Evolutionary conservation across 2,888 invertebrate genomes (phyloP).

Genomic region (Trisateles emortualis): DNA sequence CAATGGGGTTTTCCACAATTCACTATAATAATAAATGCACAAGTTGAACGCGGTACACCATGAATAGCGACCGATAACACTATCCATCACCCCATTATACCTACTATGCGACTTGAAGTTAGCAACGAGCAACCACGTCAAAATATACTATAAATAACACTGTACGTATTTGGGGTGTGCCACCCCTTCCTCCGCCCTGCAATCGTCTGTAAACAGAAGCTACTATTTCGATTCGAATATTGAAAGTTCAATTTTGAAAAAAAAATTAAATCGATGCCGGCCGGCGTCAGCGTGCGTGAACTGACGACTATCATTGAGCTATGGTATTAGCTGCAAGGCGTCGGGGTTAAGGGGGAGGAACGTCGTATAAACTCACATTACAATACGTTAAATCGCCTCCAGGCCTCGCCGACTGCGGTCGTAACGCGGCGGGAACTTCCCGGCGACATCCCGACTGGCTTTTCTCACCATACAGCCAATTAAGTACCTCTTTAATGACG

Average conservation of each 20-base stretch:
- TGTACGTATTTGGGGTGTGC: slow-evolving; percentile 72
- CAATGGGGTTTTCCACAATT: slow-evolving; percentile 68
- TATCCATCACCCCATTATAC: slow-evolving; percentile 85
- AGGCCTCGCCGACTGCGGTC: slow-evolving; percentile 69
- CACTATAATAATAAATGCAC: slow-evolving; percentile 69
- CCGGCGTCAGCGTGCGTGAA: slow-evolving; percentile 50
- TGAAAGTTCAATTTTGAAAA: slow-evolving; percentile 52
- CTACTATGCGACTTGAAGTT: slow-evolving; percentile 80
- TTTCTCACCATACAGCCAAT: slow-evolving; percentile 70
- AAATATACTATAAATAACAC: slow-evolving; percentile 85
- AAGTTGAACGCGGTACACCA: slow-evolving; percentile 71
- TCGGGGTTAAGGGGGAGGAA: slow-evolving; percentile 56
- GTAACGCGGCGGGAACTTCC: slow-evolving; percentile 57
- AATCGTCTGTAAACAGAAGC: slow-evolving; percentile 63
- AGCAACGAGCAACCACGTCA: slow-evolving; percentile 81
- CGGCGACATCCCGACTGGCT: slow-evolving; percentile 61
- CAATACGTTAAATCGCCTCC: slow-evolving; percentile 77
- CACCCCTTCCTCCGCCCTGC: slow-evolving; percentile 65
- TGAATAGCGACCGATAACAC: slow-evolving; percentile 84
- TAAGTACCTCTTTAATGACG: slow-evolving; percentile 72
- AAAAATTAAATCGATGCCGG: slow-evolving; percentile 61
- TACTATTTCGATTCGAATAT: slow-evolving; percentile 58
- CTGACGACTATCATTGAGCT: slow-evolving; percentile 61
- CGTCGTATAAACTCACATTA: slow-evolving; percentile 68
- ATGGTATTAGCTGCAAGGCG: slow-evolving; percentile 54